Base-by-base conservation (phyloP, 2,113 vertebrate genomes). In the Rhombomys opimus region DNA sequence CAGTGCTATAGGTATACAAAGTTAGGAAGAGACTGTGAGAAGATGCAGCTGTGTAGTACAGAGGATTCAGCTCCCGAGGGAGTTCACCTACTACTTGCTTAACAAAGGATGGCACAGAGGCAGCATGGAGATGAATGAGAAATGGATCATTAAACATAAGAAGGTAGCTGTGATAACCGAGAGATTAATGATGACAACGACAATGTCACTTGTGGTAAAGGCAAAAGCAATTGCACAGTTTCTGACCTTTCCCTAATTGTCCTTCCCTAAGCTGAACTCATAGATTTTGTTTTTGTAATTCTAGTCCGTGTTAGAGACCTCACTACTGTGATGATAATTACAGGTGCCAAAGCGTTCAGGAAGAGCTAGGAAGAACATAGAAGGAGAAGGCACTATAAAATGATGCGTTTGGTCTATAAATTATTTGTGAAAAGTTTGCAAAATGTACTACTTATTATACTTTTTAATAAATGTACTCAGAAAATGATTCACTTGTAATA, bases 181-280 rank as follows among this genome's bases (percentile, higher is more conserved):
- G 52, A 70, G 93, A 98, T 98, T 96, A 98, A 97, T 97, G 85
- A 98, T 95, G 97, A 98, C 98, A 98, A 68, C 54, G 87, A 84
- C 97, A 97, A 80, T 98, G 97, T 97, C 97, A 98, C 13, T 96
- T 86, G 57, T 97, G 81, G 93, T 97, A 98, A 98, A 97, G 92
- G 94, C 63, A 96, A 97, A 96, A 93, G 91, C 84, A 97, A 94
- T 30, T 92, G n/a, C 0, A 35, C 78, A 89, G 97, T 38, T 35
- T 35, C 92, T 97, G 94, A 67, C 20, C 96, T 98, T 73, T 89
- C 95, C 65, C 88, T 97, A 97, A 97, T 97, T 98, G 86, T 22
- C 80, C 76, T 96, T 97, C 52, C 65, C 5, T 96, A 8, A 3
- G 65, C 63, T 96, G 61, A 65, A n/a, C 93, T 97, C 94, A 77